Evolutionary conservation across 2,797 vertebrate species (phyloP).

Genomic region (Cyprinodon diabolis): DNA sequence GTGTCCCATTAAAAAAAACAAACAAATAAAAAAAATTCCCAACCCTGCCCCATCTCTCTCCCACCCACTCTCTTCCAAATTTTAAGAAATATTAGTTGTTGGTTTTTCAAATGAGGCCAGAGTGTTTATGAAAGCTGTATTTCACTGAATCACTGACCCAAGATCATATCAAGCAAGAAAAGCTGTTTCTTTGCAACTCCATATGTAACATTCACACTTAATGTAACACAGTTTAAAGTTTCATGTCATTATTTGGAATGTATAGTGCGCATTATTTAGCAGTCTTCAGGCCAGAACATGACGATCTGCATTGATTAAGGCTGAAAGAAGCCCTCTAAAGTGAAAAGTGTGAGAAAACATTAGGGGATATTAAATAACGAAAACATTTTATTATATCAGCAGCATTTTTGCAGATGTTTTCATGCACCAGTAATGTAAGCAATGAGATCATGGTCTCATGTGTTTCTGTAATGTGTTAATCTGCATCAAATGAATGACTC

Average conservation of each 20-base stretch:
- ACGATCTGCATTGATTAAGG: neutral
- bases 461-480: constrained; percentile 60
- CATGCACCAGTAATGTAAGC: constrained; percentile 17
- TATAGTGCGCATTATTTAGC: neutral
- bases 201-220: neutral
- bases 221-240: neutral
- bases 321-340: neutral
- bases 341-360: neutral
- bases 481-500: constrained; percentile 50
- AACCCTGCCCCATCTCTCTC: too few species aligned
- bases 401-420: constrained; percentile 21
- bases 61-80: too few species aligned
- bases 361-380: neutral
- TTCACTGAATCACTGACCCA: neutral
- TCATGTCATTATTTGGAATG: neutral
- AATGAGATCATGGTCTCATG: constrained; percentile 25
- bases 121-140: neutral
- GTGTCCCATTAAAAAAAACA: too few species aligned
- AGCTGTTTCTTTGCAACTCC: neutral
- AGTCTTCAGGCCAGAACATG: neutral
- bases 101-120: neutral
- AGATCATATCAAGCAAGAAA: neutral
- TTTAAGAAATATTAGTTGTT: neutral
- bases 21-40: too few species aligned
- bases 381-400: neutral